Evolutionary conservation across 2,888 invertebrate species (phyloP), one percentile per base, ranked within the genome.

Genomic region (Dioctria rufipes): DNA sequence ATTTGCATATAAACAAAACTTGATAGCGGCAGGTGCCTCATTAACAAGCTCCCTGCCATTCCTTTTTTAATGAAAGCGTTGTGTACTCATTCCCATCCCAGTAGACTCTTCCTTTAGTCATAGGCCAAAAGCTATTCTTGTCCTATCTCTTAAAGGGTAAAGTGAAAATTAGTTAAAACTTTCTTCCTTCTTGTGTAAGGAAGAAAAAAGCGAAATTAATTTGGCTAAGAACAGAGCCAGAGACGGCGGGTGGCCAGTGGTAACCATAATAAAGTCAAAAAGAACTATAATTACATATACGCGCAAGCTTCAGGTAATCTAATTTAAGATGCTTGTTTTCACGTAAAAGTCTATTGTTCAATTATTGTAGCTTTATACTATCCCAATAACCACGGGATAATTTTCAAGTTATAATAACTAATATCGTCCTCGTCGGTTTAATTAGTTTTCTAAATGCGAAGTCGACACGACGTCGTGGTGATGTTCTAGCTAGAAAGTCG

Each of bases 1-100:
- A 54, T 54, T 54, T 54, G 54, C 54, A 54, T 54, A 54, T 54
- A 54, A 54, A 54, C 54, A 54, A 54, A 11, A 4, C 54, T 54
- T 8, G 11, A 54, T 4, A 54, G 11, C 54, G 54, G 11, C 6
- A 54, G 54, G 54, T 54, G 11, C n/a, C 54, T 54, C 54, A 54
- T 54, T 54, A 54, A 8, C 11, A 4, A 54, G 54, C 54, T 54
- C 54, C 54, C 54, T 54, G 54, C 11, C 11, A n/a, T 54, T n/a
- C n/a, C 54, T 4, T 11, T 54, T 4, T n/a, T 54, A 54, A 54
- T 54, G 25, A 54, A 54, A 54, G 54, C 4, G 54, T n/a, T 54
- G 54, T 11, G 6, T 54, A 11, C 54, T 54, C 11, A 54, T 54
- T 54, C 3, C n/a, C 11, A 54, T 54, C 11, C 54, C 54, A n/a